Base-by-base conservation (phyloP, 2,888 invertebrate species). In the Ichneumon xanthorius region DNA sequence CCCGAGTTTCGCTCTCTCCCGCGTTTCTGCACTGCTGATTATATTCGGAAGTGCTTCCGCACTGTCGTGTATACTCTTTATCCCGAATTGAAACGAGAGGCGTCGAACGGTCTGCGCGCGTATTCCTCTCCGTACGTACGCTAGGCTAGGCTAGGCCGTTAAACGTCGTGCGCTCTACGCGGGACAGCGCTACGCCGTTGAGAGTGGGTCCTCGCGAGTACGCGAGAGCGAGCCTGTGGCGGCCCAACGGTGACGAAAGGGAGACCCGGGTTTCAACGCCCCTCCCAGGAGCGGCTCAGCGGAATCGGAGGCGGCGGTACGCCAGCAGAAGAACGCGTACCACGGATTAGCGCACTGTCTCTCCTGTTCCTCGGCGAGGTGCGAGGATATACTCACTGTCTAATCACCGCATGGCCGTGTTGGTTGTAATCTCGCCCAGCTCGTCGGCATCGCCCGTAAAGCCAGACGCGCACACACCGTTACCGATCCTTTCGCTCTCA, bases 201-300 rank as follows among this genome's bases (percentile, higher is more conserved):
- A 53, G 73, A 48, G 45, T 48, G 65, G 16, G 63, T 80, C 65
- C 84, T 84, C 80, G 79, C 76, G 79, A 85, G 80, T 82, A 82
- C 79, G 80, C 72, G 84, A 19, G 63, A n/a, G 30, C 30, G 63
- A 63, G 63, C 37, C 33, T 65, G 70, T 71, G 71, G 63, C 26
- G 48, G 63, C 14, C 45, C 53, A 50, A 77, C 30, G 22, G 37
- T 40, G 67, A 77, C 76, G 76, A 67, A 37, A 37, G 53, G 53
- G 37, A 77, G 19, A 53, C 55, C 77, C 77, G 53, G 77, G 26
- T 67, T 40, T 77, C 26, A 58, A 53, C 77, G 77, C 77, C 77
- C 77, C 77, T 77, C 77, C 77, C 77, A 77, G 48, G 22, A 45
- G 63, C 50, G 30, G 65, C 76, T 37, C 4, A 48, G 45, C 14